phyloP scores from a whole-genome alignment of 64 coral and sea anemone genomes.

The Montipora cactus region DNA sequence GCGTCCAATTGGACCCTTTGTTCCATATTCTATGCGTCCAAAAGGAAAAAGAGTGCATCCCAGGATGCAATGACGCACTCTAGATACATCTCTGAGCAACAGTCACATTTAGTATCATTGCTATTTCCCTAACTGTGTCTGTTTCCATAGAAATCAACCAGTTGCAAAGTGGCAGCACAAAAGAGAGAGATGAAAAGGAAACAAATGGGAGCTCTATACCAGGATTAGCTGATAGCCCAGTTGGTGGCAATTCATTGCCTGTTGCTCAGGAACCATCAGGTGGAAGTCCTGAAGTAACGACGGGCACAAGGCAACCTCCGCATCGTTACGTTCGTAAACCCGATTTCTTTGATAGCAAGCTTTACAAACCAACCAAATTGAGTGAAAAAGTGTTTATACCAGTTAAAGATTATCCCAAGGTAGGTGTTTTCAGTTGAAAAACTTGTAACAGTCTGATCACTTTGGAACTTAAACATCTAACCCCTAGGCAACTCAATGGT shows the following conservation, averaged over 20 bases:
- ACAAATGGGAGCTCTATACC: conserved; percentile 21
- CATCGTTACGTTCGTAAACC: conserved; percentile 52
- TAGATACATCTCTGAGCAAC: no score
- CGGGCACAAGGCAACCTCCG: background rate
- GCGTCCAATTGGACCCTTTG: no score
- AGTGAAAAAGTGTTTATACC: conserved; percentile 96
- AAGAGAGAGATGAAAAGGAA: conserved; percentile 17
- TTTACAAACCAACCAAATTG: conserved; percentile 92
- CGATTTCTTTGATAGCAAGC: conserved; percentile 83
- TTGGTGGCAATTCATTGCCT: background rate
- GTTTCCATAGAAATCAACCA: conserved; percentile 82
- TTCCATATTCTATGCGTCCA: no score
- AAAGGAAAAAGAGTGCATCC: no score
- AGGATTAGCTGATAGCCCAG: background rate
- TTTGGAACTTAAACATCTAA: no score
- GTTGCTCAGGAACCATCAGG: background rate
- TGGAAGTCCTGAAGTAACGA: conserved; percentile 20
- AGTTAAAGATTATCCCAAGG: conserved; percentile 96
- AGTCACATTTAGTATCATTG: no score
- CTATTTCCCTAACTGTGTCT: background rate
- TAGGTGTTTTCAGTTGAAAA: conserved; percentile 8
- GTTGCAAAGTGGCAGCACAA: conserved; percentile 72
- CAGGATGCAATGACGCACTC: no score
- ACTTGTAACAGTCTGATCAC: no score
- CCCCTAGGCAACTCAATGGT: no score